A percentile compares a stretch with the other conserved stretches of the same genome.
phyloP scores from a whole-genome alignment of 2,888 invertebrate genomes.

The Hirtodrosophila confusa region DNA sequence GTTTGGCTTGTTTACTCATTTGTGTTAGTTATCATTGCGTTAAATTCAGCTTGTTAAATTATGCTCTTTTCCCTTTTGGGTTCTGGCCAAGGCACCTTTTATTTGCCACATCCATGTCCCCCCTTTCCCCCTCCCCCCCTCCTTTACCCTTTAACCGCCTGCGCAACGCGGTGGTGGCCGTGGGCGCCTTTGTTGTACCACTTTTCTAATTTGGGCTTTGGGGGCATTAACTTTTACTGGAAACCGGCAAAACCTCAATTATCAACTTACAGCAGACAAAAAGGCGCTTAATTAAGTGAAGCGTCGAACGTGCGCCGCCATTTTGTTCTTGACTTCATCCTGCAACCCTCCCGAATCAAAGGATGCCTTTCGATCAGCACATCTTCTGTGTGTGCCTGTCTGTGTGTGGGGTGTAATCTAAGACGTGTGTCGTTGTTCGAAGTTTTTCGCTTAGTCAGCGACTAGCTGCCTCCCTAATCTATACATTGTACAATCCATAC shows the following conservation, averaged over 20 bases:
- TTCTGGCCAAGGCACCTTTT: slow-evolving; percentile 9
- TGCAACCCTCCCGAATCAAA: slow-evolving; percentile 3
- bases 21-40: slow-evolving; percentile 26
- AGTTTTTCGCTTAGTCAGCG: slow-evolving; percentile 55
- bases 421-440: slow-evolving; percentile 47
- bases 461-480: slow-evolving; percentile 33
- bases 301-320: slow-evolving; percentile 68
- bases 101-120: neutral
- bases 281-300: slow-evolving; percentile 76
- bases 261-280: slow-evolving; percentile 76
- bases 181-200: slow-evolving; percentile 56
- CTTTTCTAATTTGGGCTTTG: slow-evolving; percentile 57
- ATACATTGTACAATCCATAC: neutral
- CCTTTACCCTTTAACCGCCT: neutral
- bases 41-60: slow-evolving; percentile 32
- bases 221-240: slow-evolving; percentile 68
- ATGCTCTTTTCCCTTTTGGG: slow-evolving; percentile 12
- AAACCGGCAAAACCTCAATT: slow-evolving; percentile 73
- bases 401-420: slow-evolving; percentile 34
- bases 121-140: neutral
- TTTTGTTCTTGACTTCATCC: slow-evolving; percentile 37
- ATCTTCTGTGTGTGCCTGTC: too few species aligned
- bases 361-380: slow-evolving; percentile 17
- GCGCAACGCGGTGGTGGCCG: slow-evolving; percentile 10
- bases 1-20: neutral